phyloP scores from a whole-genome alignment of 1,140 invertebrate genomes.

The Rhizoglyphus robini region DNA sequence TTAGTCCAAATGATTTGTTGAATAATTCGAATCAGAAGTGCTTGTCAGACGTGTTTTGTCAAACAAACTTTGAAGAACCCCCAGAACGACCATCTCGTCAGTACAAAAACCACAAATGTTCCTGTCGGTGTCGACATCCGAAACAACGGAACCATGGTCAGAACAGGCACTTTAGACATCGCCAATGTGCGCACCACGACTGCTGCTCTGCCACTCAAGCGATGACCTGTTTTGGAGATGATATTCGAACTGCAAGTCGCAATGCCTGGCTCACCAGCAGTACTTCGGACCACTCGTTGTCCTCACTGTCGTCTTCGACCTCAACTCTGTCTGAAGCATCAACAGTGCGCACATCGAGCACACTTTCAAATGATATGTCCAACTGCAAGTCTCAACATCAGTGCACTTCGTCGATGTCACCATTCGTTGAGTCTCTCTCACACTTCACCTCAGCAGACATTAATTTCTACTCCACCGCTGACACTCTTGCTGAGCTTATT shows the following conservation, averaged over 20 bases:
- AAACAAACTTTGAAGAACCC: neutral
- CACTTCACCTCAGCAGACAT: neutral
- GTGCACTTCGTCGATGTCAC: neutral
- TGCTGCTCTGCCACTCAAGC: neutral
- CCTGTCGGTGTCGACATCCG: neutral
- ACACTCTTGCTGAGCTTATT: neutral
- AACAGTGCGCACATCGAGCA: neutral
- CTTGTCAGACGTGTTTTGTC: conserved; percentile 5
- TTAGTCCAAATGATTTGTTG: neutral
- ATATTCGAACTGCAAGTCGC: neutral
- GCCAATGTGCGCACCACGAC: neutral
- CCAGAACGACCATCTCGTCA: neutral
- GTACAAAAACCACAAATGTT: neutral
- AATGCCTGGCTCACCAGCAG: conserved; percentile 1
- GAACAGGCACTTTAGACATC: neutral
- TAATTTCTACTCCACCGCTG: neutral
- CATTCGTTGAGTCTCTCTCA: neutral
- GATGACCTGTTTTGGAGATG: neutral
- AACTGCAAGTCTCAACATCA: neutral
- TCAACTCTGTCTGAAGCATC: conserved; percentile 12
- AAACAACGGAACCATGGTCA: neutral
- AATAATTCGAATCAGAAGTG: neutral
- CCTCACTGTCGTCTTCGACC: conserved; percentile 6
- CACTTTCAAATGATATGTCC: neutral
- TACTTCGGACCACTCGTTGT: conserved; percentile 19